These are phyloP conservation scores for Semnornis frantzii DNA, from an alignment of 2,113 vertebrate genomes.

Conservation along the genomic window DNA sequence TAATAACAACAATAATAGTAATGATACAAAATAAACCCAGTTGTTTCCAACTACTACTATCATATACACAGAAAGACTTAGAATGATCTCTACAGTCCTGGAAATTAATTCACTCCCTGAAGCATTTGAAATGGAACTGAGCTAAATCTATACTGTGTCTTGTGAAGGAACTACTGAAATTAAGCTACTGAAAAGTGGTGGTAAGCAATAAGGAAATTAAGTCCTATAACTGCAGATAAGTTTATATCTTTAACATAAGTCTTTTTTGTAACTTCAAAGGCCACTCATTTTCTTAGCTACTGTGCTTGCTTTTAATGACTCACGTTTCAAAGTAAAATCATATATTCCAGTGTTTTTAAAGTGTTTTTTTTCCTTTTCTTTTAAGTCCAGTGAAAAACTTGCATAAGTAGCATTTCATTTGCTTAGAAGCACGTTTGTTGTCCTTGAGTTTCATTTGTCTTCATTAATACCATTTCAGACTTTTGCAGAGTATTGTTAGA, in stretches of 20 bases:
- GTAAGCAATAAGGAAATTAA: slow-evolving; percentile 42
- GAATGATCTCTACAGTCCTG: neutral
- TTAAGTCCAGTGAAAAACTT: slow-evolving; percentile 25
- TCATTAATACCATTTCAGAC: slow-evolving; percentile 2
- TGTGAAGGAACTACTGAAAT: slow-evolving; percentile 15
- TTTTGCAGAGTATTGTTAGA: neutral
- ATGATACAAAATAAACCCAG: neutral
- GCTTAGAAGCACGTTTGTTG: neutral
- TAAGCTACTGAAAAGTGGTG: neutral
- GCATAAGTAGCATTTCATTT: neutral
- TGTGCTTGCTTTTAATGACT: slow-evolving; percentile 9
- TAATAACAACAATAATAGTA: neutral
- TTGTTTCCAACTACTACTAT: neutral
- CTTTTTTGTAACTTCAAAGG: slow-evolving; percentile 31
- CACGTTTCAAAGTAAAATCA: slow-evolving; percentile 19
- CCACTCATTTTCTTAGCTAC: slow-evolving; percentile 9
- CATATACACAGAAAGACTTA: neutral
- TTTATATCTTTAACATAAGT: slow-evolving; percentile 12
- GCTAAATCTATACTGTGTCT: neutral
- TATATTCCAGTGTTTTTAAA: neutral
- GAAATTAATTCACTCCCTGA: slow-evolving; percentile 18
- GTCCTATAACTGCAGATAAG: neutral
- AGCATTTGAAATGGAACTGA: slow-evolving; percentile 18
- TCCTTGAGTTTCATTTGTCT: neutral
- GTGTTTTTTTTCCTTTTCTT: neutral